phyloP scores from a whole-genome alignment of 2,797 vertebrate species.

The Pantherophis alleghaniensis region DNA sequence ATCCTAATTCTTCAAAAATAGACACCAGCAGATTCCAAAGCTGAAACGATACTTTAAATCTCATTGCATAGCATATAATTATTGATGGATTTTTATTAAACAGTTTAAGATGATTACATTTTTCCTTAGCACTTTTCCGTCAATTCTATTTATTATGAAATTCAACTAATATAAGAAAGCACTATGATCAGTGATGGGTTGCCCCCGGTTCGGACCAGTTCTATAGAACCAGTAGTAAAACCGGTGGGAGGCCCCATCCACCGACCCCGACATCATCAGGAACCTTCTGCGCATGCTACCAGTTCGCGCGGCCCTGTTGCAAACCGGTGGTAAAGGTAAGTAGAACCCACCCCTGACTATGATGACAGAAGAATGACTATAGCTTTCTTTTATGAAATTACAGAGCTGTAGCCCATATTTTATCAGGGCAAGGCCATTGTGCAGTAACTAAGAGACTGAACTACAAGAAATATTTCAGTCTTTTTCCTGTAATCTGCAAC shows the following conservation, averaged over 20 bases:
- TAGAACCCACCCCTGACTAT: background rate
- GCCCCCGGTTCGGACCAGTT: too few relatives aligned
- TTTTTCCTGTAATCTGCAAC: background rate
- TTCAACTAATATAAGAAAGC: background rate
- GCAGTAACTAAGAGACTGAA: background rate
- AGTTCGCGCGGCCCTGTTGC: too few relatives aligned
- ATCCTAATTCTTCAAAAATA: background rate
- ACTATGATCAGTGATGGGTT: background rate
- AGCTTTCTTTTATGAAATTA: background rate
- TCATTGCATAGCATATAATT: background rate
- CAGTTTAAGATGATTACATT: background rate
- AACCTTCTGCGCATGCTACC: too few relatives aligned
- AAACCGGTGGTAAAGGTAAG: too few relatives aligned
- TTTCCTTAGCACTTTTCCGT: background rate
- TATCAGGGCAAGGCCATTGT: background rate
- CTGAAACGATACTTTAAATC: background rate
- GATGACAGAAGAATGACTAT: background rate
- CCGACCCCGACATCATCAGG: too few relatives aligned
- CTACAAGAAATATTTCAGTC: background rate
- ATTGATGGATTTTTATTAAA: constrained; percentile 5
- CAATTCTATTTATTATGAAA: background rate
- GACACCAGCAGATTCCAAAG: background rate
- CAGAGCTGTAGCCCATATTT: background rate
- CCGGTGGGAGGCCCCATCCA: too few relatives aligned
- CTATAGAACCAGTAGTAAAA: too few relatives aligned